Evolutionary conservation across 2,113 vertebrate species (phyloP).

Genomic region (Salminus brasiliensis): DNA sequence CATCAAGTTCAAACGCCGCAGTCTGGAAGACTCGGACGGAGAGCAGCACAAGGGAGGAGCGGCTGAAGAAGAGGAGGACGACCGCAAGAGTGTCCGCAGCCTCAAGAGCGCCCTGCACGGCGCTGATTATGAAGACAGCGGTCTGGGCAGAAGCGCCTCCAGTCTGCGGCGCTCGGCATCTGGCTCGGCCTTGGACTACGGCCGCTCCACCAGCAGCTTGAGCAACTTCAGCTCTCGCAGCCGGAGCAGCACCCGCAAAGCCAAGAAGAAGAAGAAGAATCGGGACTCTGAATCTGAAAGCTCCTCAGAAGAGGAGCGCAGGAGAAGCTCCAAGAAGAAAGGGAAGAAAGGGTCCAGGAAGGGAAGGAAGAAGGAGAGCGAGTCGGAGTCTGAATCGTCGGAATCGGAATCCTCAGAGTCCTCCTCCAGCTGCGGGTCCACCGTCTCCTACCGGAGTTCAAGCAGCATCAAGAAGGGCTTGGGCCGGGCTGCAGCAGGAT

Average conservation of each 20-base stretch:
- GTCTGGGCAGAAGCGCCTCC: slow-evolving; percentile 62
- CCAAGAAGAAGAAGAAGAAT: slow-evolving; percentile 65
- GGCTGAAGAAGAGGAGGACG: slow-evolving; percentile 62
- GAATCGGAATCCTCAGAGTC: slow-evolving; percentile 71
- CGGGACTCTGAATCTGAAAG: slow-evolving; percentile 69
- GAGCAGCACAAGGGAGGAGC: slow-evolving; percentile 60
- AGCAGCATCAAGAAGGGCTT: slow-evolving; percentile 88
- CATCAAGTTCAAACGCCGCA: slow-evolving; percentile 82
- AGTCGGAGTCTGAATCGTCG: slow-evolving; percentile 74
- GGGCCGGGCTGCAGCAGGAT: neutral
- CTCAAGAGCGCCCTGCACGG: slow-evolving; percentile 55
- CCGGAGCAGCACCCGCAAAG: slow-evolving; percentile 60
- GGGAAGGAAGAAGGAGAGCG: slow-evolving; percentile 72
- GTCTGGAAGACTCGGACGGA: slow-evolving; percentile 82
- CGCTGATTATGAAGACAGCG: slow-evolving; percentile 65
- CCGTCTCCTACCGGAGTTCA: slow-evolving; percentile 87
- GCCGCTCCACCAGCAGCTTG: slow-evolving; percentile 65
- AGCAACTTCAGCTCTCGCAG: slow-evolving; percentile 69
- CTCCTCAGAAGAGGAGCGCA: slow-evolving; percentile 71
- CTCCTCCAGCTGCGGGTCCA: slow-evolving; percentile 78
- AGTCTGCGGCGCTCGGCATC: slow-evolving; percentile 80
- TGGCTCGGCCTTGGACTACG: slow-evolving; percentile 77
- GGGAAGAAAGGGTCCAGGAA: slow-evolving; percentile 66
- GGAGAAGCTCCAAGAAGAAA: slow-evolving; percentile 76
- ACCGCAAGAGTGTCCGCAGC: slow-evolving; percentile 71